Evolutionary conservation across 2,888 invertebrate species (phyloP).

Genomic region (Chymomyza fuscimana): DNA sequence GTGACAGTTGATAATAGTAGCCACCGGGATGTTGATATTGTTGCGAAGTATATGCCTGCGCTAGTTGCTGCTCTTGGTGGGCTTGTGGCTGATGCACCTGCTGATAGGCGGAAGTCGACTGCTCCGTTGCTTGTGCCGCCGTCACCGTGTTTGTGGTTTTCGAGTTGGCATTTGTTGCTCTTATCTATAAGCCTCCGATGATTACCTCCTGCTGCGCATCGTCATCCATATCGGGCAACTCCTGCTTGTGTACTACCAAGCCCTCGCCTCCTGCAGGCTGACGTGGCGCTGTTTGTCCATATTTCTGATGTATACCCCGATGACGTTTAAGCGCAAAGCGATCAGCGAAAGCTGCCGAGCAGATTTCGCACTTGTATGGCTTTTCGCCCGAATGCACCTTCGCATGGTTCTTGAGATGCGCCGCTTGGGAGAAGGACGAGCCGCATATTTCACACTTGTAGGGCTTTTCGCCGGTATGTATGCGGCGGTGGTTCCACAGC

Average conservation of each 20-base stretch:
- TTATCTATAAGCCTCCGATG: constrained; percentile 79
- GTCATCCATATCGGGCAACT: constrained; percentile 79
- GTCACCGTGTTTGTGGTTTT: constrained; percentile 42
- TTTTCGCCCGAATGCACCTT: constrained; percentile 91
- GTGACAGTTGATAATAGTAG: constrained; percentile 51
- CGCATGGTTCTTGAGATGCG: constrained; percentile 92
- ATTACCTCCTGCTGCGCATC: constrained; percentile 79
- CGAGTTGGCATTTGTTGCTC: constrained; percentile 57
- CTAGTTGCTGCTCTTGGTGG: constrained; percentile 18
- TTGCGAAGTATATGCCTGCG: constrained; percentile 40
- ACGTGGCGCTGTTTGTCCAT: constrained; percentile 82
- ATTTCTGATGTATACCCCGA: constrained; percentile 92
- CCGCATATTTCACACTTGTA: constrained; percentile 91
- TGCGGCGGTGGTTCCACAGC: constrained; percentile 92
- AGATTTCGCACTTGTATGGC: constrained; percentile 90
- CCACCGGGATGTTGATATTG: constrained; percentile 37
- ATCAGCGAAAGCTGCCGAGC: constrained; percentile 92
- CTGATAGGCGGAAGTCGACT: constrained; percentile 19
- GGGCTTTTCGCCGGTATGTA: constrained; percentile 86
- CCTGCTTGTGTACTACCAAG: constrained; percentile 78
- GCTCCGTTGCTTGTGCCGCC: constrained; percentile 17
- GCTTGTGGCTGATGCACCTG: constrained; percentile 9
- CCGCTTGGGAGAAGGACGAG: constrained; percentile 94
- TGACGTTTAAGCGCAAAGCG: constrained; percentile 92
- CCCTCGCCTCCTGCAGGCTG: constrained; percentile 78